Base-by-base conservation (phyloP, 2,797 vertebrate species). In the Leuciscus waleckii region DNA sequence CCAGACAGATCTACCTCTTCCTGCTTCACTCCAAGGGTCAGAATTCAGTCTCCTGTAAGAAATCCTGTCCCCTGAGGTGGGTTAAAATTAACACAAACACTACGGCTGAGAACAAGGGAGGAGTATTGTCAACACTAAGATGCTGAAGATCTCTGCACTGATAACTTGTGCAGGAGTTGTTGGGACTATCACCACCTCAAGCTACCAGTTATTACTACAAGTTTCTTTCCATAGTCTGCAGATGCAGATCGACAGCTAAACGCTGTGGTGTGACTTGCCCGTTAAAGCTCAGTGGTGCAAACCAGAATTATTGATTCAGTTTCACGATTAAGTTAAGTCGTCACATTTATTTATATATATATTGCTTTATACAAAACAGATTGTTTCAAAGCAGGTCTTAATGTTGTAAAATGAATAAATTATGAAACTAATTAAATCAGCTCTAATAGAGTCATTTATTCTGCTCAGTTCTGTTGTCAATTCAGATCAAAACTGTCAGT, bases 21-120 rank as follows among this genome's bases (percentile, higher is more conserved):
- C 77, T n/a, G 41, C 56, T 26, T 32, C 26, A 61, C 51, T 73
- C 35, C 10, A 70, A 11, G 26, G 69, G 83, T 79, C 79, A 70
- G 56, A 61, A 65, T 74, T 65, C 41, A 43, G 46, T 54, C 67
- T 87, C 63, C 58, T 58, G 41, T 51, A 43, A n/a, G 51, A 41
- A 6, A 69, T 51, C 63, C 32, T 56, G 21, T 69, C 63, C 6
- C 61, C 32, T 39, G 67, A 85, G 74, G n/a, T 32, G 49, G 37
- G 43, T 26, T 56, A 39, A 63, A 85, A 79, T 61, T 43, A 81
- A 70, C 70, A 85, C 54, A 88, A 85, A 87, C 81, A 77, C 61
- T 83, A 67, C 2, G n/a, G 46, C n/a, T 61, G 67, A 67, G 65
- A 43, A n/a, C 43, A 26, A 82, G 81, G n/a, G 68, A 14, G 21